Conservation (phyloP, 2,113 vertebrate genomes). For the Coptodon rendalli region DNA sequence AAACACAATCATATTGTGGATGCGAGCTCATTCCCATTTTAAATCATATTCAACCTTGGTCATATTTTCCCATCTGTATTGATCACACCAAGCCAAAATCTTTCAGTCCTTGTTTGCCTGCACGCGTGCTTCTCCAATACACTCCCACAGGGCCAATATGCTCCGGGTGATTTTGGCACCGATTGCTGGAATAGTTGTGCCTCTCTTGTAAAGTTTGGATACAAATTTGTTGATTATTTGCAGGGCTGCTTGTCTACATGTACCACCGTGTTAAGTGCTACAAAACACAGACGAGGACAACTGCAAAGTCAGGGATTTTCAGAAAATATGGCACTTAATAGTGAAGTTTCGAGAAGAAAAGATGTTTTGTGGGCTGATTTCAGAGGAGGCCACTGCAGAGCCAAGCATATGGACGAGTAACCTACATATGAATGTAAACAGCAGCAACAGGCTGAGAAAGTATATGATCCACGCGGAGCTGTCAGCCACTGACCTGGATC, state of each 20-base stretch:
- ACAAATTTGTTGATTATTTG: conserved; percentile 15
- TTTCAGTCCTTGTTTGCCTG: background rate
- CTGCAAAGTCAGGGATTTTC: background rate
- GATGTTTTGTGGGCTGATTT: background rate
- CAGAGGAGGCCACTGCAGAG: background rate
- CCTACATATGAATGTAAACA: background rate
- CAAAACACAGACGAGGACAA: background rate
- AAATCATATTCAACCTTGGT: conserved; percentile 10
- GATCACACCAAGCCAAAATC: conserved; percentile 20
- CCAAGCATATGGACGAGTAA: background rate
- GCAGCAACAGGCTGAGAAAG: background rate
- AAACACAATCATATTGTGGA: background rate
- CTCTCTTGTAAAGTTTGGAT: conserved; percentile 39
- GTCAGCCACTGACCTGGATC: conserved; percentile 66
- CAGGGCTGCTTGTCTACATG: conserved; percentile 4
- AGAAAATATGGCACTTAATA: background rate
- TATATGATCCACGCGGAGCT: background rate
- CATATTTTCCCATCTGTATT: conserved; percentile 40
- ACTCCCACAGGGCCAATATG: conserved; percentile 47
- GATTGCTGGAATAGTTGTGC: conserved; percentile 31
- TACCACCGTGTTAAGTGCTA: background rate
- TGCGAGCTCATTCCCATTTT: background rate
- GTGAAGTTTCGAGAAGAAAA: background rate
- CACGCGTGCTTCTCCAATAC: conserved; percentile 18
- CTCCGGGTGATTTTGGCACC: conserved; percentile 38